Evolutionary conservation across 2,797 vertebrate species (phyloP), one percentile per base, ranked within the genome.

Genomic region (Scolopax rusticola): DNA sequence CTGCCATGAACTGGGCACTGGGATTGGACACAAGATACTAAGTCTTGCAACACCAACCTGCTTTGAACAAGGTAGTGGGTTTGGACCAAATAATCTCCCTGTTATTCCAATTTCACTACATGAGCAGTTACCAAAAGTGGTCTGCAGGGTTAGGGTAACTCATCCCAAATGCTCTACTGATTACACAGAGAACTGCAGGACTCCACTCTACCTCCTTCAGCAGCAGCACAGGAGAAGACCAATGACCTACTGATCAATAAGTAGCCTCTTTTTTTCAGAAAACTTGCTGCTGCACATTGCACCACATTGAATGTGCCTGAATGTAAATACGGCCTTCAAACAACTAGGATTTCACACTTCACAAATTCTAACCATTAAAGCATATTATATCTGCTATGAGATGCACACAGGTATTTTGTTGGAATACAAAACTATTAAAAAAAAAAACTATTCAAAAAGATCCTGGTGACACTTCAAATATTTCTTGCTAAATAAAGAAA

Each of bases 211-310:
- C 6, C 8, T 48, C 43, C 43, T 54, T 40, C 75, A 74, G 30
- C 8, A 33, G 30, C 30, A 79, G 51, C 30, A 79, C 18, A 63
- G 17, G 3, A 64, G 48, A 30, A 77, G 16, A 60, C 4, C 24
- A 43, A 13, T 20, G 28, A 68, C 5, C 12, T 59, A 14, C 0
- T 47, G n/a, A 30, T 5, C 5, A 32, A 1, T 16, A 71, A 38
- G 13, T 2, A 67, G 30, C 7, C 21, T 68, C 43, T 56, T 56
- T 74, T 32, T 32, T 48, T 45, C 48, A 74, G 50, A 73, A 85
- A 89, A 45, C 6, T 17, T 77, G 15, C 47, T n/a, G 59, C 60
- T 76, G 50, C 41, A 74, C 4, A 8, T 48, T 71, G 19, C 43
- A 75, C 4, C 28, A 71, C 4, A 15, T 0, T 5, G 19, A 86